A percentile compares a stretch with the other conserved stretches of the same genome.
Conservation (phyloP, 2,797 vertebrate genomes). For the Anabas testudineus region DNA sequence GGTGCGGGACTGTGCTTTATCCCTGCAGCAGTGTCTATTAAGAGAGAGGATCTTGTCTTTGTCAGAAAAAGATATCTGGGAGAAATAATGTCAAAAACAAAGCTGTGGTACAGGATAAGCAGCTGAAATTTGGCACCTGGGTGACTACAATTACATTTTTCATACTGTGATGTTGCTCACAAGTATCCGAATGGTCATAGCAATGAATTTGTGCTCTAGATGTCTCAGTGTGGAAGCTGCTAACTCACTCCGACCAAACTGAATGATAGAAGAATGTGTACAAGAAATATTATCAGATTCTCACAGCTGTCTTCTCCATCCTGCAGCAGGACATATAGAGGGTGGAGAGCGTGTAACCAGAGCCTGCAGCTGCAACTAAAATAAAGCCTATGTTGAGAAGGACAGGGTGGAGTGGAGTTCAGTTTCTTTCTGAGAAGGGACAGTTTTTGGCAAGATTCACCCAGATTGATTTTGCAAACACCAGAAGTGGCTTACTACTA, state of each 20-base stretch:
- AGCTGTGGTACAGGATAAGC: too few species aligned
- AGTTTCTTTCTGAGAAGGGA: slow-evolving; percentile 60
- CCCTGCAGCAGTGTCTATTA: too few species aligned
- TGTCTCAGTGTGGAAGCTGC: slow-evolving; percentile 31
- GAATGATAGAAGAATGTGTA: slow-evolving; percentile 61
- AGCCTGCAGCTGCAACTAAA: slow-evolving; percentile 81
- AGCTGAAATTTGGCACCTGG: too few species aligned
- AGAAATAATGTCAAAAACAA: too few species aligned
- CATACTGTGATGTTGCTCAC: too few species aligned
- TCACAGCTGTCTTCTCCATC: slow-evolving; percentile 77
- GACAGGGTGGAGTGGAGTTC: slow-evolving; percentile 79
- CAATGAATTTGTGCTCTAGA: slow-evolving; percentile 2
- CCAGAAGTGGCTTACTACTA: slow-evolving; percentile 27
- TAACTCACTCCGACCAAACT: slow-evolving; percentile 48
- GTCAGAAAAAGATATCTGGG: too few species aligned
- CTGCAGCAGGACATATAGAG: slow-evolving; percentile 72
- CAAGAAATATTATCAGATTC: slow-evolving; percentile 68
- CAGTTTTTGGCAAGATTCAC: slow-evolving; percentile 61
- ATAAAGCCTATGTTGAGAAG: slow-evolving; percentile 67
- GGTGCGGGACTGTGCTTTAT: too few species aligned
- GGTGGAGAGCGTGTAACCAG: slow-evolving; percentile 83
- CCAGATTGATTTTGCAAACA: slow-evolving; percentile 27
- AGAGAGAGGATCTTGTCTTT: too few species aligned
- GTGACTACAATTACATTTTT: too few species aligned
- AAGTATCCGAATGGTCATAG: slow-evolving; percentile 64